Base-by-base conservation (phyloP, 2,888 invertebrate genomes). In the Sinelater perroti region DNA sequence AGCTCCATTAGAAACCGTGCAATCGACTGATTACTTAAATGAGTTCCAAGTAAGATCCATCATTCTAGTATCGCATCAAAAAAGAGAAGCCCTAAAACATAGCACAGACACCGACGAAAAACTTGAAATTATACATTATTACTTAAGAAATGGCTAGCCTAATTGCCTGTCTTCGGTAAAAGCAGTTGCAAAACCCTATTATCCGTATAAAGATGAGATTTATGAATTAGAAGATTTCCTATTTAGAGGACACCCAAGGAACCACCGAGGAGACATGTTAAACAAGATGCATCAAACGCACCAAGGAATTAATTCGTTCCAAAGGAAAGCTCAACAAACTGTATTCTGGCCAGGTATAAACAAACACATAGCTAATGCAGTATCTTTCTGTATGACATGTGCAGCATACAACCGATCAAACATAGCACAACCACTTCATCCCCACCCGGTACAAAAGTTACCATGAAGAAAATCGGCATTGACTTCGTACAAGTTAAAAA, bases 241-340 rank as follows among this genome's bases (percentile, higher is more conserved):
- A 33, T 4, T 33, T 33, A 33, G 14, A 33, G 33, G 14, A 33
- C 33, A 33, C 14, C 36, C 36, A 17, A n/a, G 18, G 18, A n/a
- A 17, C 36, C 36, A 17, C n/a, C 16, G 36, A 36, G 18, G 2
- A 17, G 36, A 36, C 16, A 17, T 36, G 6, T 36, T 36, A 36
- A 36, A 8, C 36, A 36, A 17, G 16, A 36, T 36, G 2, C n/a
- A 17, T 17, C 36, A 36, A 36, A 8, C 8, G 6, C 36, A 36
- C 18, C 18, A 36, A 36, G 36, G 36, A 4, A 17, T 36, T 17
- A 17, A 17, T 4, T 36, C 18, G 18, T 36, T 17, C n/a, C 36
- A 36, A 36, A 36, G 36, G 18, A 36, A 36, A 36, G 36, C 36
- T 17, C 36, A 36, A 8, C 17, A 36, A 36, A 17, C 17, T 16